phyloP scores from a whole-genome alignment of 2,888 invertebrate species.

The Gymnoscelis rufifasciata region DNA sequence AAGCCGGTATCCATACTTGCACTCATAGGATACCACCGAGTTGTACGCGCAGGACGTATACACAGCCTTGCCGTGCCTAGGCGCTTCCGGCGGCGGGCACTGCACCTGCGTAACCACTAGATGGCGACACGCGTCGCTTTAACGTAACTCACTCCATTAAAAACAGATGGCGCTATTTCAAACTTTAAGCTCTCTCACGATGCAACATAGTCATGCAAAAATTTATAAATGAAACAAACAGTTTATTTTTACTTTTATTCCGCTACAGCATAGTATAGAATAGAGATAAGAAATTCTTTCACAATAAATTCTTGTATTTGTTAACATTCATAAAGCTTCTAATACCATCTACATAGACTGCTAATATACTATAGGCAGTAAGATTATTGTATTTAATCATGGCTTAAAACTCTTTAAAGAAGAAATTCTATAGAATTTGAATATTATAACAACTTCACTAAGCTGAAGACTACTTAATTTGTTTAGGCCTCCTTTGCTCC shows the following conservation, averaged over 20 bases:
- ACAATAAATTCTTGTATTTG: slow-evolving; percentile 54
- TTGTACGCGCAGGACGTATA: slow-evolving; percentile 96
- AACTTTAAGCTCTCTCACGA: slow-evolving; percentile 15
- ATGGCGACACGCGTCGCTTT: slow-evolving; percentile 73
- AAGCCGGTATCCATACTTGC: slow-evolving; percentile 95
- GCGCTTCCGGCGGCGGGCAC: slow-evolving; percentile 94
- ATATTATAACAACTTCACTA: slow-evolving; percentile 50
- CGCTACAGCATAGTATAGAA: slow-evolving; percentile 65
- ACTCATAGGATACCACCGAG: slow-evolving; percentile 96
- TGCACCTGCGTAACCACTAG: slow-evolving; percentile 94
- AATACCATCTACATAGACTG: slow-evolving; percentile 56
- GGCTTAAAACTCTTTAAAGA: slow-evolving; percentile 61
- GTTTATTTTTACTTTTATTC: slow-evolving; percentile 59
- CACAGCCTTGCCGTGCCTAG: slow-evolving; percentile 94
- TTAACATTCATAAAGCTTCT: slow-evolving; percentile 63
- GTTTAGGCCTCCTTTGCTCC: slow-evolving; percentile 66
- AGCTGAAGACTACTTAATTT: slow-evolving; percentile 31
- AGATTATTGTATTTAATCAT: slow-evolving; percentile 57
- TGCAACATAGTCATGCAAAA: slow-evolving; percentile 24
- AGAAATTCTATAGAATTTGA: slow-evolving; percentile 65
- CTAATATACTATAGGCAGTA: slow-evolving; percentile 61
- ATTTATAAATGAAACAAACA: slow-evolving; percentile 58
- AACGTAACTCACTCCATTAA: slow-evolving; percentile 42
- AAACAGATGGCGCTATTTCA: slow-evolving; percentile 46
- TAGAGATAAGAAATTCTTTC: slow-evolving; percentile 59